Evolutionary conservation across 2,113 vertebrate genomes (phyloP), one percentile per base, ranked within the genome.

Genomic region (Odobenus rosmarus): DNA sequence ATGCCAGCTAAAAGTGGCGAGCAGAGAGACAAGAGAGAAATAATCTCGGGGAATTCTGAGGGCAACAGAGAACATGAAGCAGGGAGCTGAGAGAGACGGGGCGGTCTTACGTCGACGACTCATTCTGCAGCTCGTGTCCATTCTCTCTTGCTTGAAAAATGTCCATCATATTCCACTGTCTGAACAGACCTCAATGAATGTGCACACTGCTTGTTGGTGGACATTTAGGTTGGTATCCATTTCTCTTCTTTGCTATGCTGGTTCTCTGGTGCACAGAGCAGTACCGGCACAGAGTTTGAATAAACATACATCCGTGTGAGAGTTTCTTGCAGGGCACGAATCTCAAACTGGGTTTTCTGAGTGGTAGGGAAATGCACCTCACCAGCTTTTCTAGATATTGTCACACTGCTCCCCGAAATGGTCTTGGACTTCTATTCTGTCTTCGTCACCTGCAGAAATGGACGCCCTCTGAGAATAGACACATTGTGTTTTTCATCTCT

Each of bases 61-160:
- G 49, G n/a, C 36, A 4, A 6, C 23, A 46, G 33, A 33, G 36
- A 18, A 21, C 33, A 18, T 0, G 7, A 42, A 49, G 7, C 18
- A 24, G 53, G 61, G 14, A 21, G 8, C 61, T 16, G 42, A 33
- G 85, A 49, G 55, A 12, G 33, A 1, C 0, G 0, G 39, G 10
- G 5, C 1, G 7, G 31, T 13, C n/a, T 81, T 1, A 6, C 11
- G 3, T 9, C 53, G 3, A 1, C 4, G 0, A 1, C 3, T 12
- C 46, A 1, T 11, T 23, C 49, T 42, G 61, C 10, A 11, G 1
- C 24, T 7, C 9, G 4, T 19, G 13, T 18, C 31, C 49, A 14
- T 21, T 31, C 62, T 42, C 55, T 39, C 6, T 36, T 8, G 15
- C 28, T 28, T 39, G 69, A 4, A 69, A 28, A 33, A 39, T 1